Evolutionary conservation across 2,888 invertebrate species (phyloP).

Genomic region (Allacma fusca): DNA sequence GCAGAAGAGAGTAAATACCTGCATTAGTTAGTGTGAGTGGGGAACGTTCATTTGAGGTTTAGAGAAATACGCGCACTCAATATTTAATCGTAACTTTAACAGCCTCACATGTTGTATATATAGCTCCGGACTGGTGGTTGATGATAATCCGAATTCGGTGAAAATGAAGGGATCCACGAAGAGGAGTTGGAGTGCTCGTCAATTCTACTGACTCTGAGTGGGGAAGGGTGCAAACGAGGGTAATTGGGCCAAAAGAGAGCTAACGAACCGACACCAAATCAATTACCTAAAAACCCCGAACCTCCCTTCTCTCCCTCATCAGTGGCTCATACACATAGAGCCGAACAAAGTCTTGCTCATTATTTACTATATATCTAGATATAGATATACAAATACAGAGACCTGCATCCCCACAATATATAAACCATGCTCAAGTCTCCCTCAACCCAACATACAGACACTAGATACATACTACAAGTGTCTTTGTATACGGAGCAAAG

Average conservation of each 20-base stretch:
- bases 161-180: conserved; percentile 50
- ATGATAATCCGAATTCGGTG: conserved; percentile 50
- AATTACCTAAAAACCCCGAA: conserved; percentile 62
- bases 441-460: no score
- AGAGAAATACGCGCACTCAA: conserved; percentile 39
- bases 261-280: conserved; percentile 62
- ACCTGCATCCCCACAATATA: not conserved
- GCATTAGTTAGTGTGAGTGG: conserved; percentile 24
- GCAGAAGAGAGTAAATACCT: conserved; percentile 29
- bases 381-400: not conserved
- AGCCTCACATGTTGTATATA: not conserved
- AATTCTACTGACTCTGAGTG: conserved; percentile 35
- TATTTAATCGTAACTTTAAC: conserved; percentile 36
- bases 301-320: conserved; percentile 44
- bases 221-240: conserved; percentile 62
- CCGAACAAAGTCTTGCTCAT: not conserved
- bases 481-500: not conserved
- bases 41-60: conserved; percentile 32
- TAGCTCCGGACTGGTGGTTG: conserved; percentile 39
- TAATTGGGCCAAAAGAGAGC: conserved; percentile 62
- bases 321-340: conserved; percentile 4
- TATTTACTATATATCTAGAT: no score
- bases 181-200: conserved; percentile 32
- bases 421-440: no score
- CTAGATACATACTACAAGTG: not conserved